phyloP scores from a whole-genome alignment of 2,113 vertebrate species.

The Chaetops frenatus region DNA sequence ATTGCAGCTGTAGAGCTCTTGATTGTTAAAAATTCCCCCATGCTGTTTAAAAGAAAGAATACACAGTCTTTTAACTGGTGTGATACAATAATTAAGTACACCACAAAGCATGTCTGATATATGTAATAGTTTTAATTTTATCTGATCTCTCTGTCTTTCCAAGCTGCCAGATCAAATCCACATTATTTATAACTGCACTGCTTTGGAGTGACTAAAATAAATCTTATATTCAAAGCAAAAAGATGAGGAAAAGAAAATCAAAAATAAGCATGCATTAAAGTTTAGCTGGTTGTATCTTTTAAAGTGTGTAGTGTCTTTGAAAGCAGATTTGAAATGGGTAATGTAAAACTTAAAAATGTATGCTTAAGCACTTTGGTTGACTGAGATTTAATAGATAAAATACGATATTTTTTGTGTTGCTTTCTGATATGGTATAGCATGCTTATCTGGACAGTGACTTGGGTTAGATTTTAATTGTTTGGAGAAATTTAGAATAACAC shows the following conservation, averaged over 20 bases:
- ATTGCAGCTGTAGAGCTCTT: conserved; percentile 5
- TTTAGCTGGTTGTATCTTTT: background rate
- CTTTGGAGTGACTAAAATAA: background rate
- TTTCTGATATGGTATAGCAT: background rate
- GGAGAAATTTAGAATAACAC: background rate
- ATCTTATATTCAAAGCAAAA: background rate
- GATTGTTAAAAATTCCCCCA: conserved; percentile 6
- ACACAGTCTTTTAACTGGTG: background rate
- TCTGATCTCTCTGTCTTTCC: background rate
- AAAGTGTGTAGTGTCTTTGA: background rate
- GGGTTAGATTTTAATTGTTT: background rate
- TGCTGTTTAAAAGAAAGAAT: conserved; percentile 42
- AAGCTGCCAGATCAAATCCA: background rate
- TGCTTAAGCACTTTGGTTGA: background rate
- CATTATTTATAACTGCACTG: background rate
- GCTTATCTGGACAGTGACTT: background rate
- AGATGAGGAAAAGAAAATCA: background rate
- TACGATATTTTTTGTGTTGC: background rate
- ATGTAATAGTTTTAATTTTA: conserved; percentile 2
- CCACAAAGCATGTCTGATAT: conserved; percentile 15
- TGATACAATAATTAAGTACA: background rate
- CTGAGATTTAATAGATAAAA: background rate
- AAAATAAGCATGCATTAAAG: background rate
- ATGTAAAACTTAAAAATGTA: background rate
- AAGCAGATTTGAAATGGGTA: background rate